Percentiles rank a stretch among this genome's conserved stretches.
Evolutionary conservation across 2,797 vertebrate genomes (phyloP).

Genomic region (Ciconia nigra): DNA sequence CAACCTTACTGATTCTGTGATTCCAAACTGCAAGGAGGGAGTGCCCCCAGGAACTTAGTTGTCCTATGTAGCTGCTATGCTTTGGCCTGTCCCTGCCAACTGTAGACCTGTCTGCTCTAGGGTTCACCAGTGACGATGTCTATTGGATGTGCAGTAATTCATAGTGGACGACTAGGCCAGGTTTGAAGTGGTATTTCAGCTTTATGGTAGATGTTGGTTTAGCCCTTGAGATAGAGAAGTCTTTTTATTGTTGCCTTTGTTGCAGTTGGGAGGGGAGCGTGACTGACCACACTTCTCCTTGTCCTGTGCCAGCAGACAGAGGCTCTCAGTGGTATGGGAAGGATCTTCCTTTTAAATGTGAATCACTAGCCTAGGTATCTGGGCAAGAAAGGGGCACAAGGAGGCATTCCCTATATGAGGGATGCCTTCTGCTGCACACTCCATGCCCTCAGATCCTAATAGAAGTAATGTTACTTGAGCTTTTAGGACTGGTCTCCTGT

Average conservation of each 20-base stretch:
- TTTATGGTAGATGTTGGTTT: not conserved
- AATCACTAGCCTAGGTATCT: constrained; percentile 15
- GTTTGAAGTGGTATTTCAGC: not conserved
- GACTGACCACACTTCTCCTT: not conserved
- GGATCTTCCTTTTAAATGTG: constrained; percentile 59
- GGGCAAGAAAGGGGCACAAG: not conserved
- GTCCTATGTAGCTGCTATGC: not conserved
- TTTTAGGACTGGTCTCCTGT: constrained; percentile 29
- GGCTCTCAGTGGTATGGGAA: constrained; percentile 1
- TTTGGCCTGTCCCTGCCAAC: not conserved
- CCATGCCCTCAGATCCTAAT: not conserved
- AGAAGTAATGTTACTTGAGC: constrained; percentile 59
- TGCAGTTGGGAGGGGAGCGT: not conserved
- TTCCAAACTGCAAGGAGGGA: not conserved
- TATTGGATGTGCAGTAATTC: not conserved
- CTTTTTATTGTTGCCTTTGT: not conserved
- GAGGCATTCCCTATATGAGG: not conserved
- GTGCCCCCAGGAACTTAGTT: not conserved
- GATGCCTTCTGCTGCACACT: not conserved
- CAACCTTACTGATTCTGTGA: no score
- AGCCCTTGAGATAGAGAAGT: not conserved
- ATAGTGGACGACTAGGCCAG: not conserved
- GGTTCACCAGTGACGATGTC: not conserved
- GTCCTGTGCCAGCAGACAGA: not conserved
- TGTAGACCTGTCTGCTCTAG: not conserved